A percentile compares a stretch with the other conserved stretches of the same genome.
These are phyloP conservation scores for Seriola quinqueradiata DNA, from an alignment of 2,113 vertebrate genomes.

Conservation along the genomic window DNA sequence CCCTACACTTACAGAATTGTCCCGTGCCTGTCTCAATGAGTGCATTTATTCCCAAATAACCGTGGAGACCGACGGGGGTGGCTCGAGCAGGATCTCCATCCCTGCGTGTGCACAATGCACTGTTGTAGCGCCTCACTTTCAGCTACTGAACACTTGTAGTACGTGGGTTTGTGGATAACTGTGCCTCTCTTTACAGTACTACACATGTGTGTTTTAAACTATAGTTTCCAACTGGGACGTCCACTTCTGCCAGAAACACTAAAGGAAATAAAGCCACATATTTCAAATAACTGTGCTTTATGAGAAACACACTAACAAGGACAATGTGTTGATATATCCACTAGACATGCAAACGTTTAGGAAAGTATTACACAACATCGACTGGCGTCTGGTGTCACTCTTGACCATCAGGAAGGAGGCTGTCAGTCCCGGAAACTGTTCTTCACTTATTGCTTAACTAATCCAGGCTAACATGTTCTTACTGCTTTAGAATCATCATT, in stretches of 20 bases:
- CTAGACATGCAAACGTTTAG: not conserved
- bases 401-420: not conserved
- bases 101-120: constrained; percentile 70
- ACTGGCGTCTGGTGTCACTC: not conserved
- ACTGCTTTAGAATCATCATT: not conserved
- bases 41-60: constrained; percentile 81
- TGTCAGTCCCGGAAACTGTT: not conserved
- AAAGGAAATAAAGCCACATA: not conserved
- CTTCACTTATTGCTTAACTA: not conserved
- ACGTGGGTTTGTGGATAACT: constrained; percentile 33
- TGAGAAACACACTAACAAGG: not conserved
- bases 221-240: constrained; percentile 5
- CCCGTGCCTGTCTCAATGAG: constrained; percentile 76
- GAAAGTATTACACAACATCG: not conserved
- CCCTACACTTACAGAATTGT: constrained; percentile 83
- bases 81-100: constrained; percentile 37
- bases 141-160: constrained; percentile 25
- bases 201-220: not conserved
- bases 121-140: constrained; percentile 67
- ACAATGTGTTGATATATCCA: not conserved
- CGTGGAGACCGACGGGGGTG: constrained; percentile 61
- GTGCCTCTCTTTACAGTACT: constrained; percentile 24
- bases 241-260: not conserved
- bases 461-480: not conserved
- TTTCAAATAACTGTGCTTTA: not conserved